A percentile compares a stretch with the other conserved stretches of the same genome.
Conservation (phyloP, 2,888 invertebrate genomes). For the Himalopsyche tibetana region DNA sequence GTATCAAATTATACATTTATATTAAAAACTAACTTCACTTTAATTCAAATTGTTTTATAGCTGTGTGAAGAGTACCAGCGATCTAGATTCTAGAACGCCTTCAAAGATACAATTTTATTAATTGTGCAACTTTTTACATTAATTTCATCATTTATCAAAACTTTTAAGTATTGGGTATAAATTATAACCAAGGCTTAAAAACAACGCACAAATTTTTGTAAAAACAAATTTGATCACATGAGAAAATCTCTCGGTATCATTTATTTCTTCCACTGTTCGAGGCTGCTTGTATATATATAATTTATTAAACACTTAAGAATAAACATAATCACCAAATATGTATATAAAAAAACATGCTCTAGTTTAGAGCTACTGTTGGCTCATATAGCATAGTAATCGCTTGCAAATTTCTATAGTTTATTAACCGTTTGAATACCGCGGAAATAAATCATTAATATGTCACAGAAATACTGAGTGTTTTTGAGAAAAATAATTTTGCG, state of each 20-base stretch:
- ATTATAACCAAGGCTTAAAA: conserved; percentile 2
- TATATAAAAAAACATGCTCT: not conserved
- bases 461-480: too few relatives aligned
- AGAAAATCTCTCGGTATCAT: not conserved
- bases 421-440: too few relatives aligned
- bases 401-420: not conserved
- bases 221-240: conserved; percentile 5
- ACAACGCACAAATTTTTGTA: not conserved
- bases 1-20: too few relatives aligned
- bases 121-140: not conserved
- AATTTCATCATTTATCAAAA: not conserved
- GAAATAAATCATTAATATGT: too few relatives aligned
- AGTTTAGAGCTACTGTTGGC: not conserved
- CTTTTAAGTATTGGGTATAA: not conserved
- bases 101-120: not conserved
- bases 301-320: not conserved
- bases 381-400: not conserved
- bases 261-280: not conserved
- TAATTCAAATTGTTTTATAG: too few relatives aligned
- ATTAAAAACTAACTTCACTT: too few relatives aligned
- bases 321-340: not conserved
- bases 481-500: too few relatives aligned
- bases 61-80: too few relatives aligned
- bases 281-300: not conserved
- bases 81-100: too few relatives aligned